Base-by-base conservation (phyloP, 1,140 invertebrate genomes). In the Drosophila sechellia region DNA sequence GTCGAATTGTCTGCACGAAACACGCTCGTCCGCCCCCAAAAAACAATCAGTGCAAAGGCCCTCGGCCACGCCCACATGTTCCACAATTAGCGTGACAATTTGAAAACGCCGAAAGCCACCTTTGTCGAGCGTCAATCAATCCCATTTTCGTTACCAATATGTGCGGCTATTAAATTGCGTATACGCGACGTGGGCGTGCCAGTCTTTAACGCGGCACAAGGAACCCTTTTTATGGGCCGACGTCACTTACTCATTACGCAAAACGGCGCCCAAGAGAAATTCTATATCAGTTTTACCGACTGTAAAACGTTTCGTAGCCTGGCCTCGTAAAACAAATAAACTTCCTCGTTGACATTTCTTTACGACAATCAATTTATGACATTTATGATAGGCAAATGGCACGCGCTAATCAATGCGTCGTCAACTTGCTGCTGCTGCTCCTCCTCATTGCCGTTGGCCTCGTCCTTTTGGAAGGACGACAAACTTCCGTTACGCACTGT, bases 31-130 rank as follows among this genome's bases (percentile, higher is more conserved):
- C 5, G n/a, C 27, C 17, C 56, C 57, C 53, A 3, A 17, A 42
- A 45, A 63, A 59, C 37, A 39, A 39, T 39, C 37, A 70, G 43
- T 69, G 70, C 74, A 74, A 66, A n/a, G 5, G 11, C 22, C 11
- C 22, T 4, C 1, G n/a, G 15, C 66, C 66, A 60, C 66, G 55
- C 63, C 73, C 70, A 75, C 81, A 71, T 77, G 60, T 64, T 66
- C 72, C 77, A 81, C 78, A 87, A 86, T 86, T 87, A 86, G 83
- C 81, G 81, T 85, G 81, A 79, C 83, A 87, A 87, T 83, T 83
- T 72, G 84, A 79, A 83, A 89, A 68, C 8, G 79, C 75, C 78
- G 66, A 69, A 85, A 76, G 75, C 74, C 77, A 64, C 73, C 48
- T 56, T 52, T 34, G 40, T 53, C 5, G 39, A 50, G 53, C 59